Evolutionary conservation across 1,140 invertebrate genomes (phyloP).

Genomic region (Polypedilum vanderplanki): DNA sequence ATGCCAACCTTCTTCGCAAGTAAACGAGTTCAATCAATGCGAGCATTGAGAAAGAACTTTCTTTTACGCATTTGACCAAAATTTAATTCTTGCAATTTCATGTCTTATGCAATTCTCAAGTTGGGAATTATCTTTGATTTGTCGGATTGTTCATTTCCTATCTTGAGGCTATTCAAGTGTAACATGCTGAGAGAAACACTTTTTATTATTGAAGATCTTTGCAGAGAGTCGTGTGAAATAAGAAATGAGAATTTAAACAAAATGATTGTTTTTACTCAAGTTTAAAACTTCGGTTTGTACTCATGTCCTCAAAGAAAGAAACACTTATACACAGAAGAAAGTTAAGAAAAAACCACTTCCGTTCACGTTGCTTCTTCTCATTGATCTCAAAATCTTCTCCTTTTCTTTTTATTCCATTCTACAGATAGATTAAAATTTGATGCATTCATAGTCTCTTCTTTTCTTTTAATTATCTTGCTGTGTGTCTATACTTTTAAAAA

Average conservation of each 20-base stretch:
- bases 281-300: too few relatives aligned
- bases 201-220: not conserved
- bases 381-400: too few relatives aligned
- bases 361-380: not conserved
- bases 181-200: not conserved
- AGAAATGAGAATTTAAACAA: not conserved
- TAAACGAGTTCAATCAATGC: not conserved
- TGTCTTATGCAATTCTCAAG: not conserved
- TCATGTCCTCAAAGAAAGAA: not conserved
- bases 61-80: not conserved
- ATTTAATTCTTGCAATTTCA: not conserved
- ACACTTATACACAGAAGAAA: not conserved
- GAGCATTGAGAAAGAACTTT: not conserved
- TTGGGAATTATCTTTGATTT: not conserved
- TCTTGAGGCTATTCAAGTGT: not conserved
- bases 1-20: slow-evolving; percentile 8
- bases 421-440: too few relatives aligned
- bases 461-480: too few relatives aligned
- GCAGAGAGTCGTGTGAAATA: not conserved
- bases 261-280: too few relatives aligned
- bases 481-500: not conserved
- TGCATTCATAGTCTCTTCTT: too few relatives aligned
- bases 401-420: too few relatives aligned
- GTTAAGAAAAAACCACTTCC: not conserved
- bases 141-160: slow-evolving; percentile 18